Percentiles rank a stretch among this genome's conserved stretches.
phyloP scores from a whole-genome alignment of 1,140 invertebrate genomes.

The Drosophila pachea region DNA sequence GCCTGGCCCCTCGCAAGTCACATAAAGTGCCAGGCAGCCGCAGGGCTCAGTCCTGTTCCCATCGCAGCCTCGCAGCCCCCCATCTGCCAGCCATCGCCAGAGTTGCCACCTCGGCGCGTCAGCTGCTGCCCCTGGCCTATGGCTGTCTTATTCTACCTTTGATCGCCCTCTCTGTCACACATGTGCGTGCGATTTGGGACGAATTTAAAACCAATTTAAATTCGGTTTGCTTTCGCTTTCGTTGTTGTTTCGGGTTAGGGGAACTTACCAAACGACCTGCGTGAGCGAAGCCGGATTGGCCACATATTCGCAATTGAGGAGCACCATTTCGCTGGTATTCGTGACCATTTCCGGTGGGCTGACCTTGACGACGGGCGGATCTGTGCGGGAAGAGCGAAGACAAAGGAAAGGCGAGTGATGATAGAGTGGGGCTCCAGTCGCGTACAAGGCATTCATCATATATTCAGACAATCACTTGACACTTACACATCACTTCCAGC shows the following conservation, averaged over 20 bases:
- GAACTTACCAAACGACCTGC: constrained; percentile 87
- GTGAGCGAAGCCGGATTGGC: constrained; percentile 88
- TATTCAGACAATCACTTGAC: too few relatives aligned
- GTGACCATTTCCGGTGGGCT: constrained; percentile 86
- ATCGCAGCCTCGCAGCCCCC: too few relatives aligned
- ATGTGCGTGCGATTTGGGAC: constrained; percentile 28
- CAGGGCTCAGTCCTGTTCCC: constrained; percentile 3
- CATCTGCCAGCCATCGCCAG: too few relatives aligned
- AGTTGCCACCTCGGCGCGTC: constrained; percentile 26
- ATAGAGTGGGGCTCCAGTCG: background rate
- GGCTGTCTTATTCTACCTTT: background rate
- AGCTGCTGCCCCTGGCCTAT: constrained; percentile 32
- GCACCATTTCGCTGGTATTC: constrained; percentile 87
- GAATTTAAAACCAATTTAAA: constrained; percentile 61
- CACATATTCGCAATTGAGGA: constrained; percentile 88
- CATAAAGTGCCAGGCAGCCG: constrained; percentile 14
- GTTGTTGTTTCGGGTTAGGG: constrained; percentile 9
- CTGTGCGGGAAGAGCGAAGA: constrained; percentile 80
- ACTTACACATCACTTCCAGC: constrained; percentile 92
- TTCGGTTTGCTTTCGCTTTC: constrained; percentile 54
- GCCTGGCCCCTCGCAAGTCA: constrained; percentile 31
- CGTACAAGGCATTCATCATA: too few relatives aligned
- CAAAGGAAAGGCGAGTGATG: background rate
- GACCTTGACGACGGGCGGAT: constrained; percentile 89
- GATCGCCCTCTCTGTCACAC: constrained; percentile 28